Conservation (phyloP, 2,888 invertebrate genomes). For the Bhutanitis thaidina region DNA sequence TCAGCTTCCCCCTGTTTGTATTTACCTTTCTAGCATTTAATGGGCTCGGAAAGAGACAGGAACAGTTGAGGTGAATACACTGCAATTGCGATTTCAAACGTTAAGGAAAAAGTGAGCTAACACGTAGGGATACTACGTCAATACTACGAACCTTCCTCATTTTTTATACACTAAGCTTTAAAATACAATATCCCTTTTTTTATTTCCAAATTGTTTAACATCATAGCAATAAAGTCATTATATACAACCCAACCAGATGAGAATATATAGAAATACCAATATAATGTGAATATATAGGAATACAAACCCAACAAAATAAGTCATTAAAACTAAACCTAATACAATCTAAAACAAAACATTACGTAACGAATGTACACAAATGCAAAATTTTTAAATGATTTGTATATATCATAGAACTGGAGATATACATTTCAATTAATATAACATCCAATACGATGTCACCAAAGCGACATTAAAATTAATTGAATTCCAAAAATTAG, state of each 20-base stretch:
- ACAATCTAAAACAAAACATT: too few relatives aligned
- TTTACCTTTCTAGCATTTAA: conserved; percentile 38
- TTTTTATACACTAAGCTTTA: too few relatives aligned
- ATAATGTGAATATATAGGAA: too few relatives aligned
- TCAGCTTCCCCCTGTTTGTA: conserved; percentile 46
- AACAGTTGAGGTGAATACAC: conserved; percentile 55
- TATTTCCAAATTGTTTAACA: too few relatives aligned
- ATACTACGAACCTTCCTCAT: too few relatives aligned
- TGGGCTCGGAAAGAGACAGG: conserved; percentile 39
- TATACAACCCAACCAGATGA: too few relatives aligned
- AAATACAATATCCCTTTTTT: too few relatives aligned
- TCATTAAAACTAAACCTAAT: too few relatives aligned
- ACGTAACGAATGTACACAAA: too few relatives aligned
- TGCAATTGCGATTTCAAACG: conserved; percentile 42
- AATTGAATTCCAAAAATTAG: conserved; percentile 19
- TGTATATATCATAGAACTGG: neutral
- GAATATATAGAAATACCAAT: too few relatives aligned
- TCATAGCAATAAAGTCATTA: too few relatives aligned
- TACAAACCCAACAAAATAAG: too few relatives aligned
- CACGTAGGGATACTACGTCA: conserved; percentile 13
- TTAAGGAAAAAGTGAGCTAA: conserved; percentile 26
- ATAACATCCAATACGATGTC: conserved; percentile 11
- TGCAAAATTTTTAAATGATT: neutral
- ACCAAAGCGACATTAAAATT: conserved; percentile 17
- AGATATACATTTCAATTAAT: neutral